Evolutionary conservation across 2,888 invertebrate species (phyloP).

Genomic region (Uloborus plumipes): DNA sequence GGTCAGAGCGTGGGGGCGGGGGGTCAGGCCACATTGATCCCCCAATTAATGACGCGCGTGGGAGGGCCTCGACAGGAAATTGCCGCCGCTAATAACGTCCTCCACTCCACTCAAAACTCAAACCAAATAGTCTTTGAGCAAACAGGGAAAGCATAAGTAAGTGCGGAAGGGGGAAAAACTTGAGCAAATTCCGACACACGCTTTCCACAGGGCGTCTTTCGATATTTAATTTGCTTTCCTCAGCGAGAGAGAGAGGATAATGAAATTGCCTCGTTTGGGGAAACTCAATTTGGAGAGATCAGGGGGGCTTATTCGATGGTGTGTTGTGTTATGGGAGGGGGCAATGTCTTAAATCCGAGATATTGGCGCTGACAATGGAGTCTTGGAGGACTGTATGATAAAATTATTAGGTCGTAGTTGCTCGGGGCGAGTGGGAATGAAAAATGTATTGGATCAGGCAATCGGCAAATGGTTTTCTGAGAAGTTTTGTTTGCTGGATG

Average conservation of each 20-base stretch:
- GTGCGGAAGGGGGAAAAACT: too few relatives aligned
- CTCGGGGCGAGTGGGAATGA: too few relatives aligned
- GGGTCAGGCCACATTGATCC: neutral
- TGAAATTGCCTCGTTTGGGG: constrained; percentile 23
- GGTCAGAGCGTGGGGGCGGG: neutral
- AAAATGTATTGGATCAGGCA: too few relatives aligned
- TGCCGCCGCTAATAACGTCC: constrained; percentile 26
- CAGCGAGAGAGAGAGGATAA: neutral
- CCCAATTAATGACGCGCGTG: constrained; percentile 24
- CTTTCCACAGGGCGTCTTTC: constrained; percentile 4
- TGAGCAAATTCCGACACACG: too few relatives aligned
- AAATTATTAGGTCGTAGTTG: too few relatives aligned
- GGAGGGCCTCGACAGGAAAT: constrained; percentile 30
- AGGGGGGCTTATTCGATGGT: neutral
- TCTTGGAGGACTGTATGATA: neutral
- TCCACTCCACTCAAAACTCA: neutral
- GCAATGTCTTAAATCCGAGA: too few relatives aligned
- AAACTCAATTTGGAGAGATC: constrained; percentile 23
- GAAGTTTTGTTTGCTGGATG: too few relatives aligned
- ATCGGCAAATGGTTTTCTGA: too few relatives aligned
- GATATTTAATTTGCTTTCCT: constrained; percentile 22
- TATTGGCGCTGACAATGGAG: constrained; percentile 4
- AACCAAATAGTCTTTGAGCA: constrained; percentile 5
- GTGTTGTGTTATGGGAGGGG: too few relatives aligned
- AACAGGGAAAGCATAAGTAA: too few relatives aligned